These are phyloP conservation scores for Phainopepla nitens DNA, from an alignment of 2,113 vertebrate species.

Conservation along the genomic window DNA sequence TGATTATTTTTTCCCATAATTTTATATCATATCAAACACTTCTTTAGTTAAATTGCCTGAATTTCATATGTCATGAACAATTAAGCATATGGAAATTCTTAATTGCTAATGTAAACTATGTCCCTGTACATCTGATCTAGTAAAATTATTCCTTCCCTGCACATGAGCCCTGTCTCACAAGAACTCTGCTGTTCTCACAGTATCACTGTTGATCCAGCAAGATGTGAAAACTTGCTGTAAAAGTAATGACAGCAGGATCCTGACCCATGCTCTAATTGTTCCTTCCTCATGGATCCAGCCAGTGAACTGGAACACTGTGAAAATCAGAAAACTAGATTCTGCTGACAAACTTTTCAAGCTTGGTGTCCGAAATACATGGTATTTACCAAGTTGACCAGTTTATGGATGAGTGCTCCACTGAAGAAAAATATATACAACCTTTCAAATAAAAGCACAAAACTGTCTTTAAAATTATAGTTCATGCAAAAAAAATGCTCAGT, in stretches of 20 bases:
- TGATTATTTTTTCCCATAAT: background rate
- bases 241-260: constrained; percentile 16
- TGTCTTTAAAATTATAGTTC: background rate
- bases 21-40: background rate
- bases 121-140: background rate
- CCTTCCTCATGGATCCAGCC: background rate
- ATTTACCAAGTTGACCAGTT: constrained; percentile 52
- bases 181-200: background rate
- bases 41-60: background rate
- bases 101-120: background rate
- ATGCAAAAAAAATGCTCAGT: background rate
- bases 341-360: constrained; percentile 56
- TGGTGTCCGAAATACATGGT: background rate
- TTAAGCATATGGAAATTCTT: background rate
- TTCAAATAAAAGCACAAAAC: constrained; percentile 4
- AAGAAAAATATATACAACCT: background rate
- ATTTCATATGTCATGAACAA: background rate
- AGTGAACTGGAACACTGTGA: constrained; percentile 53
- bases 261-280: constrained; percentile 26
- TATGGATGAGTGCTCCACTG: background rate
- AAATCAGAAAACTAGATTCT: constrained; percentile 34
- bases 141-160: background rate
- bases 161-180: background rate
- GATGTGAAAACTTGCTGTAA: background rate
- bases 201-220: background rate